These are phyloP conservation scores for Drosophila birchii DNA, from an alignment of 2,888 invertebrate species.

Conservation along the genomic window DNA sequence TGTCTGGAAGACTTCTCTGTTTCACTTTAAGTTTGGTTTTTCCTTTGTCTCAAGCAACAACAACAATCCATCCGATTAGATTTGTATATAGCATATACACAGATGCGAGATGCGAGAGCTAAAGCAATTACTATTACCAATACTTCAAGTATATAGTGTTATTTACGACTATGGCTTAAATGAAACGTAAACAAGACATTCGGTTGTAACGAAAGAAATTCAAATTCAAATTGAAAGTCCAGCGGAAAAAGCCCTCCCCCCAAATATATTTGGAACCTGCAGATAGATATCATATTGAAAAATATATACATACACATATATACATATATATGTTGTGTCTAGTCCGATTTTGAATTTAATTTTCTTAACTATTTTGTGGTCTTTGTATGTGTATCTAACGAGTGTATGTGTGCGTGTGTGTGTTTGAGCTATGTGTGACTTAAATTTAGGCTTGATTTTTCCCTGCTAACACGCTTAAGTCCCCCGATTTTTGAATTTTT, in stretches of 20 bases:
- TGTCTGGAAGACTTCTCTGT: constrained; percentile 27
- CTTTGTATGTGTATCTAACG: background rate
- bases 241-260: constrained; percentile 25
- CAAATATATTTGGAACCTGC: constrained; percentile 22
- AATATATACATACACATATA: constrained; percentile 31
- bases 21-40: background rate
- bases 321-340: constrained; percentile 31
- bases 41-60: constrained; percentile 5
- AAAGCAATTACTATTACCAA: constrained; percentile 31
- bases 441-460: background rate
- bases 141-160: constrained; percentile 65
- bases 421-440: background rate
- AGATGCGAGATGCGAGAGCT: constrained; percentile 19
- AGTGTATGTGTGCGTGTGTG: constrained; percentile 1
- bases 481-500: background rate
- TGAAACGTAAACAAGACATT: constrained; percentile 33
- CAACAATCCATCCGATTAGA: constrained; percentile 68
- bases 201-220: constrained; percentile 59
- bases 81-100: constrained; percentile 58
- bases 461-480: background rate
- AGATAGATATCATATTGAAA: constrained; percentile 22
- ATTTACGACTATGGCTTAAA: constrained; percentile 9
- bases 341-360: constrained; percentile 12
- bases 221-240: constrained; percentile 23
- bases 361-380: background rate